These are phyloP conservation scores for Phrynocephalus versicolor DNA, from an alignment of 2,113 vertebrate genomes.

Conservation along the genomic window DNA sequence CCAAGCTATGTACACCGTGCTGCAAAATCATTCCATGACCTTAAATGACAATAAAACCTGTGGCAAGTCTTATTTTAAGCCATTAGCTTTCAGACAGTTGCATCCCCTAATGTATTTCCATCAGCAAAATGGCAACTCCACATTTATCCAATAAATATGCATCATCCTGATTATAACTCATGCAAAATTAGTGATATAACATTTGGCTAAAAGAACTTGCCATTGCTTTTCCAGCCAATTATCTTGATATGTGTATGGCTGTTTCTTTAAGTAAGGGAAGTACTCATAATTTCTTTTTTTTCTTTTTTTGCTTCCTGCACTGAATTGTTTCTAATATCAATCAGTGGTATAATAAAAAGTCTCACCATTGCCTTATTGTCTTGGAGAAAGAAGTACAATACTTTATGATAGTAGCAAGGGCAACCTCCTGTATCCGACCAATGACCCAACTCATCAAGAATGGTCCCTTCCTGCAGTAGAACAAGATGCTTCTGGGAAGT, in stretches of 20 bases:
- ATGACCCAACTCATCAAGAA: not conserved
- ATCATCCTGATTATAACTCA: not conserved
- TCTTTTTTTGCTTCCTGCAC: not conserved
- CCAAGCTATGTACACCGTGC: not conserved
- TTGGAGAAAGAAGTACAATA: not conserved
- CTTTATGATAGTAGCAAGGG: not conserved
- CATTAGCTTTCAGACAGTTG: not conserved
- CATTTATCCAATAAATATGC: not conserved
- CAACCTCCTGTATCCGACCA: not conserved
- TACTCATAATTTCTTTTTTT: not conserved
- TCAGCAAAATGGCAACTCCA: not conserved
- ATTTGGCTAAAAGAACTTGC: not conserved
- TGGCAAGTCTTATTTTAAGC: not conserved
- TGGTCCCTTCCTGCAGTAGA: not conserved
- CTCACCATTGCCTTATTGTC: not conserved
- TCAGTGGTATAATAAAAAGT: not conserved
- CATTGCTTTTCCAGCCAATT: not conserved
- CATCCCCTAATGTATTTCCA: not conserved
- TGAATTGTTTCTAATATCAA: not conserved
- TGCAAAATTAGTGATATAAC: not conserved
- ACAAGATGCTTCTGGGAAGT: not conserved
- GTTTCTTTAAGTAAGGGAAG: not conserved
- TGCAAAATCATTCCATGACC: not conserved
- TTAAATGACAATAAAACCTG: slow-evolving; percentile 15
- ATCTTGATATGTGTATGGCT: not conserved